Base-by-base conservation (phyloP, 2,797 vertebrate species). In the Myoxocephalus aenaeus region DNA sequence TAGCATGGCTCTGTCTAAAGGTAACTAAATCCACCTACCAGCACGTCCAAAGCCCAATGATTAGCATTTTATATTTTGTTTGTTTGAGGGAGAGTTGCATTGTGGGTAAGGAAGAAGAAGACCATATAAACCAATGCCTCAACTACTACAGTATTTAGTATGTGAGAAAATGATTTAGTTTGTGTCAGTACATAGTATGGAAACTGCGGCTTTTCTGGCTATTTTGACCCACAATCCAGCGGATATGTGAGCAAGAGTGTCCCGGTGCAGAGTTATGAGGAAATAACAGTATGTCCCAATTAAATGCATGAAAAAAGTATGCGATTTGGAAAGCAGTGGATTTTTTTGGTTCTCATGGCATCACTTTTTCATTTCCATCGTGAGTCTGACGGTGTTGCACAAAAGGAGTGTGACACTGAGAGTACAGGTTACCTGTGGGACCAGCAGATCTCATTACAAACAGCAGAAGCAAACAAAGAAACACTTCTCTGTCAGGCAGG, bases 401-500 rank as follows among this genome's bases (percentile, higher is more conserved):
- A 56, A 27, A 15, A 22, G 50, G n/a, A 22, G 50, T 22, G 53
- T 9, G 6, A 15, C 17, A 20, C 46, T 3, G 17, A n/a, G 25
- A 57, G 25, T 8, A 17, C 27, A 40, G 36, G 9, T 10, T 5
- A 27, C 13, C 61, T 0, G 61, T 10, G 7, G 22, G 14, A 11
- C 11, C 38, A 44, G n/a, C 22, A 44, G 61, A 25, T 63, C 61
- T 44, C 9, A 40, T 42, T 42, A 42, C 61, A 63, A 63, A 42
- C n/a, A 2, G 4, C 22, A 27, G 61, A 0, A 10, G 17, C 38
- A 63, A 17, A 69, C 32, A 77, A 40, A 80, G 59, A 56, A 10
- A 11, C 53, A 2, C 40, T 32, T 48, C 42, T 78, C 18, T 63
- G 36, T 74, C 40, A 34, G 54, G 27, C 73, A 87, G 84, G 85